Conservation (phyloP, 2,888 invertebrate genomes). For the Smittia sp. region DNA sequence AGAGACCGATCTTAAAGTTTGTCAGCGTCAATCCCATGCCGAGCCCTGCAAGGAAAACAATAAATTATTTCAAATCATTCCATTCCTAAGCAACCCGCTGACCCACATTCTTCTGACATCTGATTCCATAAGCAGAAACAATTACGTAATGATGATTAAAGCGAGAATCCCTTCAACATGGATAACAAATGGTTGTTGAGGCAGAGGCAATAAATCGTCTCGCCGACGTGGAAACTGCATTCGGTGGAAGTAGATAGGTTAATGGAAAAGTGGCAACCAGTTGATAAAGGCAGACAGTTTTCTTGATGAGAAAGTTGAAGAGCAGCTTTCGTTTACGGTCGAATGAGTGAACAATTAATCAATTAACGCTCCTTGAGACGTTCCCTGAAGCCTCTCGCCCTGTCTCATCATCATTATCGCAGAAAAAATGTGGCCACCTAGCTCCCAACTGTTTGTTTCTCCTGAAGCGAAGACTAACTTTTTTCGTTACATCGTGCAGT, state of each 20-base stretch:
- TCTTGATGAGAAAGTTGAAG: neutral
- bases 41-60: neutral
- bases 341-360: neutral
- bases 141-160: conserved; percentile 1
- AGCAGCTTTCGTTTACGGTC: neutral
- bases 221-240: neutral
- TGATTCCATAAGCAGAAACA: neutral
- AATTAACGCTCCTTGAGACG: neutral
- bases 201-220: neutral
- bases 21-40: no score
- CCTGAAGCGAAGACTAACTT: neutral
- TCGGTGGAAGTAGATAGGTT: no score
- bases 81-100: neutral
- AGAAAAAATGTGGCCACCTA: neutral
- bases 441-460: neutral
- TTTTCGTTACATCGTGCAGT: neutral
- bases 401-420: neutral
- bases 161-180: neutral
- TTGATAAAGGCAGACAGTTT: no score
- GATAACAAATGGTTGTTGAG: neutral
- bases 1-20: no score
- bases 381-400: neutral
- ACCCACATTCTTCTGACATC: neutral
- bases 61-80: neutral
- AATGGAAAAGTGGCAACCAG: no score